A percentile compares a stretch with the other conserved stretches of the same genome.
Evolutionary conservation across 2,797 vertebrate species (phyloP).

Genomic region (Pitangus sulphuratus): DNA sequence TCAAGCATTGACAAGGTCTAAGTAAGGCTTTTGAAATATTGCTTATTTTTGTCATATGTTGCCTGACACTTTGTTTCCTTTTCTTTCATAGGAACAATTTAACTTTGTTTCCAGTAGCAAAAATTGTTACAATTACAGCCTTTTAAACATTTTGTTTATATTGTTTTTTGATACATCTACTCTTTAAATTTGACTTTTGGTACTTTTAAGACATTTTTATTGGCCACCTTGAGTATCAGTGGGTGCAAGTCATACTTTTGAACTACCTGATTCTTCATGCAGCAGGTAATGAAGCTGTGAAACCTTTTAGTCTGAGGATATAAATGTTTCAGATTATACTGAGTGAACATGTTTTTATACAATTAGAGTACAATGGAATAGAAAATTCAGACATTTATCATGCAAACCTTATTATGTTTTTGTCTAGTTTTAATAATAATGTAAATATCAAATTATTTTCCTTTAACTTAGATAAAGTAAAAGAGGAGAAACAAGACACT

Average conservation of each 20-base stretch:
- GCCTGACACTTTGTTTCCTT: background rate
- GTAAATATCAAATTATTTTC: background rate
- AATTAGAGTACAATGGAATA: background rate
- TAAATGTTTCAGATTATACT: background rate
- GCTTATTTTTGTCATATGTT: background rate
- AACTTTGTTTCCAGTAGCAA: background rate
- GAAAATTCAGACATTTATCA: background rate
- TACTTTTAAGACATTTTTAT: background rate
- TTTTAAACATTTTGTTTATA: background rate
- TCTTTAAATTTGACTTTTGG: background rate
- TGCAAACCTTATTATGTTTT: background rate
- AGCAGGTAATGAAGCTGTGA: background rate
- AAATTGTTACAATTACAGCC: background rate
- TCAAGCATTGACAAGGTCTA: background rate
- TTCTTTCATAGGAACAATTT: background rate
- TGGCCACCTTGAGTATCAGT: background rate
- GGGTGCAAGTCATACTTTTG: background rate
- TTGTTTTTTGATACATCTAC: background rate
- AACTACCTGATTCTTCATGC: background rate
- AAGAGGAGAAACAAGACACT: constrained; percentile 90
- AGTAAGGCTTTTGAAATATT: background rate
- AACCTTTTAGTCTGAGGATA: background rate
- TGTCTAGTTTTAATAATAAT: background rate
- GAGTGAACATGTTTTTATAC: background rate
- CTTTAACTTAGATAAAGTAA: constrained; percentile 81